Evolutionary conservation across 2,888 invertebrate genomes (phyloP), one percentile per base, ranked within the genome.

Genomic region (Lepidocyrtinus sp.): DNA sequence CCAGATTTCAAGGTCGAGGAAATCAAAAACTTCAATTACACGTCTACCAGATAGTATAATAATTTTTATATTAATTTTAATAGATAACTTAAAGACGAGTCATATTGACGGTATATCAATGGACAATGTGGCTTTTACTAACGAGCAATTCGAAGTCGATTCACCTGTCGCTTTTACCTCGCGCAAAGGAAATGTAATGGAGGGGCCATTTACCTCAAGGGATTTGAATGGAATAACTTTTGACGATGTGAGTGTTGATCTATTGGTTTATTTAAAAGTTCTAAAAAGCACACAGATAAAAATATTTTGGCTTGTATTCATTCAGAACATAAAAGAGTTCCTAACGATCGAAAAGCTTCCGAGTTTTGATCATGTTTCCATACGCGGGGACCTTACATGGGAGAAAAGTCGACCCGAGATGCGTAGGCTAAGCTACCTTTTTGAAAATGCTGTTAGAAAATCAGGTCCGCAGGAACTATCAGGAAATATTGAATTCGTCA

Each of bases 371-470:
- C 25, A 25, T n/a, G 65, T 84, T 5, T 63, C 46, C 1, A 65
- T 83, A 5, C 9, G 64, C 0, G 82, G 85, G n/a, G 72, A 84
- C 46, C 55, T 84, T 0, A 67, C 26, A 0, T 85, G 85, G 85
- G 36, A 64, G 0, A 24, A 77, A 25, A 61, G 75, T 25, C 62
- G 27, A 2, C 36, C 45, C 0, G 76, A 80, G 7, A 15, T 75
- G 5, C 63, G 71, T 21, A 55, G 78, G 0, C 46, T 83, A 1
- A 80, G 78, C 19, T 62, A 82, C 50, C 59, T 85, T 2, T 82
- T 80, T 36, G 67, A 67, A 2, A 82, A 83, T 46, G 82, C 77
- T 46, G 80, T 85, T 5, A 69, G 64, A 7, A 55, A 65, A n/a
- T 72, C 70, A 0, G 46, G 55, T 0, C 36, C 71, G 1, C 83